These are phyloP conservation scores for Gryllus longicercus DNA, from an alignment of 2,888 invertebrate genomes.

Conservation along the genomic window DNA sequence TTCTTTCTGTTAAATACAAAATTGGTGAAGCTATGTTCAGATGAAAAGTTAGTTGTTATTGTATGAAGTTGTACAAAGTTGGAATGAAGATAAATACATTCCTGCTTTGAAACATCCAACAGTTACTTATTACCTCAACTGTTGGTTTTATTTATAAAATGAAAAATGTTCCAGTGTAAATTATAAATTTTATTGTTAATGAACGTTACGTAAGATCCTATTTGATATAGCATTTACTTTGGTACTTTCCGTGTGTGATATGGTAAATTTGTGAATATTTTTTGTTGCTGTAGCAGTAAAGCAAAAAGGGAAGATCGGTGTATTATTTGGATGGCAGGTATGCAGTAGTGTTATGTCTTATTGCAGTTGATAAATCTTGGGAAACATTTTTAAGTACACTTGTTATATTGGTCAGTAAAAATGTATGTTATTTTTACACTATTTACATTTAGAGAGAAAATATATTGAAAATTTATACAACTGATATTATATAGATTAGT, in stretches of 20 bases:
- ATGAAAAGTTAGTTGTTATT: neutral
- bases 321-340: neutral
- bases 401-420: constrained; percentile 11
- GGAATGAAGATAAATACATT: neutral
- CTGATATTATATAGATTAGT: neutral
- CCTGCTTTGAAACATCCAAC: neutral
- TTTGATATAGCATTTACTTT: constrained; percentile 17
- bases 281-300: neutral
- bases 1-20: too few species aligned
- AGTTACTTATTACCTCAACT: neutral
- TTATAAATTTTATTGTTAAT: too few species aligned
- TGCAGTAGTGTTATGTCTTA: neutral
- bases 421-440: neutral
- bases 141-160: too few species aligned
- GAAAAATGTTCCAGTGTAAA: too few species aligned
- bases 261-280: neutral
- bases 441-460: neutral
- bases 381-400: neutral
- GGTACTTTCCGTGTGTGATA: neutral
- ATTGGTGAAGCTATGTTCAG: too few species aligned
- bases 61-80: neutral
- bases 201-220: neutral
- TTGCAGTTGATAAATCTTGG: neutral
- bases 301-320: neutral
- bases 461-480: constrained; percentile 17